Percentiles rank a stretch among this genome's conserved stretches.
phyloP scores from a whole-genome alignment of 2,888 invertebrate species.

The Punctoribates punctum region DNA sequence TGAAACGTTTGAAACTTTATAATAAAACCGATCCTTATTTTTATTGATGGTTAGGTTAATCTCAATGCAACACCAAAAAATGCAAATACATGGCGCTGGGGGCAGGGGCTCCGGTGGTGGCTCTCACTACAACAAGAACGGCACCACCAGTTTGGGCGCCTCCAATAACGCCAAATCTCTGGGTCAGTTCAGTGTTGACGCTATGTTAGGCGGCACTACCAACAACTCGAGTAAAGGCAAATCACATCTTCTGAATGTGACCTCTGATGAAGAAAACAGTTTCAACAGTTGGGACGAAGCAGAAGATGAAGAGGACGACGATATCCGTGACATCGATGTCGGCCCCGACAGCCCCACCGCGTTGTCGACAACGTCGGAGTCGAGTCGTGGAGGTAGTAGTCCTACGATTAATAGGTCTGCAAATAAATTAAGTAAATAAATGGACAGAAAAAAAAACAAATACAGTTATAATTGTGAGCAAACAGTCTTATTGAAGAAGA shows the following conservation, averaged over 20 bases:
- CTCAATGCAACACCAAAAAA: constrained; percentile 42
- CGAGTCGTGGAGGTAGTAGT: constrained; percentile 38
- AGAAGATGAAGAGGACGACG: constrained; percentile 38
- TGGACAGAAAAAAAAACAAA: background rate
- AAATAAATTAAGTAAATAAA: constrained; percentile 12
- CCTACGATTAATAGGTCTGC: constrained; percentile 17
- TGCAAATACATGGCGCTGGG: constrained; percentile 36
- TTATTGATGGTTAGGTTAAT: too few species aligned
- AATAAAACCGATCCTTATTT: too few species aligned
- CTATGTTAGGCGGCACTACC: constrained; percentile 38
- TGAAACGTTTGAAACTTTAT: constrained; percentile 17
- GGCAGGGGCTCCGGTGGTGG: background rate
- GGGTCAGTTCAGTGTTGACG: constrained; percentile 43
- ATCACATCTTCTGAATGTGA: constrained; percentile 37
- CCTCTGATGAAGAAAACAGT: constrained; percentile 39
- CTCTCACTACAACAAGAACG: background rate
- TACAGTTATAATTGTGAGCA: background rate
- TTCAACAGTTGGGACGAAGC: constrained; percentile 41
- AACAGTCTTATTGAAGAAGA: background rate
- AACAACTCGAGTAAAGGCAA: background rate
- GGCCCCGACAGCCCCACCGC: constrained; percentile 40
- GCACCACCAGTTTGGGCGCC: background rate
- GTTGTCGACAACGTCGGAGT: constrained; percentile 40
- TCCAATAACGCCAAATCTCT: constrained; percentile 35
- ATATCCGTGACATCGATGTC: constrained; percentile 39